Evolutionary conservation across 2,797 vertebrate genomes (phyloP).

Genomic region (Enteromius treurensis): DNA sequence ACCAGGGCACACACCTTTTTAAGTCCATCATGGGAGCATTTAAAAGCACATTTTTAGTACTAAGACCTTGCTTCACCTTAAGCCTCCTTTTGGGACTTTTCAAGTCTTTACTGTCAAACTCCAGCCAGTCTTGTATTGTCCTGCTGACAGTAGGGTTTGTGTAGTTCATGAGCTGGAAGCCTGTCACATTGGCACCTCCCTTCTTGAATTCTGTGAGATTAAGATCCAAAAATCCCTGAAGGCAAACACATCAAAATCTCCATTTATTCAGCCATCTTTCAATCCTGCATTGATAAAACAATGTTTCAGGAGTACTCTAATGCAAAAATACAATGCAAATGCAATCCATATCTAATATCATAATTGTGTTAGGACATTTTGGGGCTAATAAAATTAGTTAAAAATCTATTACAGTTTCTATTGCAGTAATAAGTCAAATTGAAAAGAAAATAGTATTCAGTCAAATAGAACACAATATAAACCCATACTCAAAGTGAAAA

Average conservation of each 20-base stretch:
- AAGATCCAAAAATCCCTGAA: slow-evolving; percentile 92
- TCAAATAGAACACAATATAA: neutral
- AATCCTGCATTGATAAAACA: neutral
- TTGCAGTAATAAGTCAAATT: neutral
- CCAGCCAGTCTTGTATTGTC: slow-evolving; percentile 90
- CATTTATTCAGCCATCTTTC: neutral
- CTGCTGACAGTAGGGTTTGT: slow-evolving; percentile 81
- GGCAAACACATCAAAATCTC: slow-evolving; percentile 31
- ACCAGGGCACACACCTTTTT: neutral
- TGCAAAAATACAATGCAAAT: neutral
- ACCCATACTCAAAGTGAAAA: slow-evolving; percentile 25
- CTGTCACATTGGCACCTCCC: slow-evolving; percentile 91
- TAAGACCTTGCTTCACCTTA: slow-evolving; percentile 74
- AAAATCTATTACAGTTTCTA: neutral
- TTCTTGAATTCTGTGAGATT: slow-evolving; percentile 91
- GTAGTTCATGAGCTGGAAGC: slow-evolving; percentile 92
- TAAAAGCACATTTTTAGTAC: neutral
- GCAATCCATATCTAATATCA: neutral
- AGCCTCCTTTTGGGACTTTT: slow-evolving; percentile 87
- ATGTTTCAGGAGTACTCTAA: neutral
- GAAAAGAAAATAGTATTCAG: neutral
- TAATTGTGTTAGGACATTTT: neutral
- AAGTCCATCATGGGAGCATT: neutral
- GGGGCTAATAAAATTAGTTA: neutral
- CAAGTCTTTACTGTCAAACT: slow-evolving; percentile 90